Evolutionary conservation across 2,113 vertebrate species (phyloP).

Genomic region (Lepus americanus): DNA sequence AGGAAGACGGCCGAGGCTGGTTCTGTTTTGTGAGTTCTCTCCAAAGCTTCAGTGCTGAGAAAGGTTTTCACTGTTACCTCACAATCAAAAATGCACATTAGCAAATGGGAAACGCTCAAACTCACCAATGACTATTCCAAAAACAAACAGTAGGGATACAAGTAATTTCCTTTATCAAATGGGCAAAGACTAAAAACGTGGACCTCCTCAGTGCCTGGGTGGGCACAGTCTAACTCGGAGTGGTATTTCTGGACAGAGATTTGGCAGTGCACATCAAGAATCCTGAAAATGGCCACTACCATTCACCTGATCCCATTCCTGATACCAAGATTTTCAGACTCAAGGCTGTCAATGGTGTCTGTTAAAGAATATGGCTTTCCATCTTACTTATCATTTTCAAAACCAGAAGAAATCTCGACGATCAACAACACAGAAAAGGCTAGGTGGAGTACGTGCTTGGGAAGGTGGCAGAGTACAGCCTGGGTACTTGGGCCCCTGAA

Average conservation of each 20-base stretch:
- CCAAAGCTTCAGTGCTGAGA: background rate
- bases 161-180: background rate
- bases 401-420: background rate
- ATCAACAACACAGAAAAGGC: background rate
- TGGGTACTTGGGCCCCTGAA: too few relatives aligned
- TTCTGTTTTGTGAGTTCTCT: background rate
- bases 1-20: background rate
- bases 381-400: background rate
- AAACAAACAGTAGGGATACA: background rate
- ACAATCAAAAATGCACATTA: background rate
- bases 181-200: background rate
- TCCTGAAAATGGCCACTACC: background rate
- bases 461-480: too few relatives aligned
- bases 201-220: background rate
- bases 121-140: background rate
- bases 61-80: background rate
- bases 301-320: accelerated
- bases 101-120: background rate
- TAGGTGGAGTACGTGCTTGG: too few relatives aligned
- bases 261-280: background rate
- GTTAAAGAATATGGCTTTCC: background rate
- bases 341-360: background rate
- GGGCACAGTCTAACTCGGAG: background rate
- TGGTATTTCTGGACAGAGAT: background rate
- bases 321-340: accelerated